Evolutionary conservation across 2,797 vertebrate species (phyloP).

Genomic region (Siniperca obscura): DNA sequence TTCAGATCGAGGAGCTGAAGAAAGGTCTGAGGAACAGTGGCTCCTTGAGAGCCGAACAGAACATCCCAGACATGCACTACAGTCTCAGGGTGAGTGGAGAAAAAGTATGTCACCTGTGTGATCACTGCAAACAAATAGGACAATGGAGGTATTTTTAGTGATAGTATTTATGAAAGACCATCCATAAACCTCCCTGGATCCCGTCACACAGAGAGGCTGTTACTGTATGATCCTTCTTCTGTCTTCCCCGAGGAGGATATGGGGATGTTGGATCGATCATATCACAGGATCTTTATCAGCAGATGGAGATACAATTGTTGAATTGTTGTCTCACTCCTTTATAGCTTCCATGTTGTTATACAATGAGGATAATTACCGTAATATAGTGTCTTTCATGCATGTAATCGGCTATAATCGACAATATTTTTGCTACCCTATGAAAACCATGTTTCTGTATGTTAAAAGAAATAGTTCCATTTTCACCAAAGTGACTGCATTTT

Average conservation of each 20-base stretch:
- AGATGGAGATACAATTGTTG: not conserved
- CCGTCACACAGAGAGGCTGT: not conserved
- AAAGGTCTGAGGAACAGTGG: constrained; percentile 69
- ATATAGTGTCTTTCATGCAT: not conserved
- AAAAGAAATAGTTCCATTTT: not conserved
- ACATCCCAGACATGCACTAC: constrained; percentile 86
- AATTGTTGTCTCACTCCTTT: not conserved
- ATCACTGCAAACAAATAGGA: not conserved
- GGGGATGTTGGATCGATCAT: not conserved
- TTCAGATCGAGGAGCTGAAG: constrained; percentile 79
- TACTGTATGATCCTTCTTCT: not conserved
- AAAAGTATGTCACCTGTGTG: not conserved
- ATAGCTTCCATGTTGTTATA: not conserved
- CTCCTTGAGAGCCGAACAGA: constrained; percentile 72
- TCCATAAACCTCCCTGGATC: not conserved
- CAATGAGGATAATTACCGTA: not conserved
- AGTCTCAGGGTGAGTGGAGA: constrained; percentile 86
- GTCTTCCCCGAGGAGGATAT: not conserved
- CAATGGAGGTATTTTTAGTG: too few species aligned
- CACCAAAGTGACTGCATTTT: not conserved
- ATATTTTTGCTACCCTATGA: not conserved
- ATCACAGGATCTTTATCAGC: not conserved
- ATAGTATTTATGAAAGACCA: not conserved
- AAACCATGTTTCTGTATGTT: not conserved
- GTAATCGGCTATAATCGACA: too few species aligned